phyloP scores from a whole-genome alignment of 1,140 invertebrate genomes.

The Drosophila ananassae region DNA sequence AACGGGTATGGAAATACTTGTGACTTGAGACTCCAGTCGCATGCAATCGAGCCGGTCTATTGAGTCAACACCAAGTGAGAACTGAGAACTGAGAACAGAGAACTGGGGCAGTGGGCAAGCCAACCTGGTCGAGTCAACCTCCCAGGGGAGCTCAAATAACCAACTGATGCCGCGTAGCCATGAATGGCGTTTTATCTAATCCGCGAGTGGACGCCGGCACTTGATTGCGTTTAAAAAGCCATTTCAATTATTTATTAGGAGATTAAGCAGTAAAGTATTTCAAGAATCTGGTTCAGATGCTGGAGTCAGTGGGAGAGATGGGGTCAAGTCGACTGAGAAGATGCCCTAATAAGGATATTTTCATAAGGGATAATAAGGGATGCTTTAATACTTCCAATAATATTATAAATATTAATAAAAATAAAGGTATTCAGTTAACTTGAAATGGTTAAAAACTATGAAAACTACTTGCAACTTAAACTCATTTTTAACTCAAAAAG shows the following conservation, averaged over 20 bases:
- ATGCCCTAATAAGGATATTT: not conserved
- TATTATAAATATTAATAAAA: too few relatives aligned
- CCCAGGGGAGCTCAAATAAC: constrained; percentile 44
- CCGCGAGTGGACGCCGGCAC: constrained; percentile 26
- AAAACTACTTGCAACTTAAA: too few relatives aligned
- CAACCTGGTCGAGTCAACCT: constrained; percentile 32
- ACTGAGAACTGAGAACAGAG: not conserved
- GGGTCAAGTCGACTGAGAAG: not conserved
- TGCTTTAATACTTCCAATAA: too few relatives aligned
- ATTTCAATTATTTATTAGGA: constrained; percentile 67
- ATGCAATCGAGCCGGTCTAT: constrained; percentile 56
- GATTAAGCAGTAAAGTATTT: constrained; percentile 56
- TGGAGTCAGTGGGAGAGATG: not conserved
- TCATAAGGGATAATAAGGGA: too few relatives aligned
- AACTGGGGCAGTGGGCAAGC: not conserved
- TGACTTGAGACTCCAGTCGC: constrained; percentile 15
- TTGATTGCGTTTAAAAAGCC: constrained; percentile 44
- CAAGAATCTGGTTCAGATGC: constrained; percentile 57
- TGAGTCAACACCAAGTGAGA: constrained; percentile 61
- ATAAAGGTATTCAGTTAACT: too few relatives aligned
- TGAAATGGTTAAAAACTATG: too few relatives aligned
- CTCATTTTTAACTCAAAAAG: not conserved
- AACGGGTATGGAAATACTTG: constrained; percentile 48
- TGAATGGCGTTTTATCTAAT: constrained; percentile 75
- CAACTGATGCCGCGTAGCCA: constrained; percentile 57